Evolutionary conservation across 1,140 invertebrate species (phyloP).

Genomic region (Eciton burchellii): DNA sequence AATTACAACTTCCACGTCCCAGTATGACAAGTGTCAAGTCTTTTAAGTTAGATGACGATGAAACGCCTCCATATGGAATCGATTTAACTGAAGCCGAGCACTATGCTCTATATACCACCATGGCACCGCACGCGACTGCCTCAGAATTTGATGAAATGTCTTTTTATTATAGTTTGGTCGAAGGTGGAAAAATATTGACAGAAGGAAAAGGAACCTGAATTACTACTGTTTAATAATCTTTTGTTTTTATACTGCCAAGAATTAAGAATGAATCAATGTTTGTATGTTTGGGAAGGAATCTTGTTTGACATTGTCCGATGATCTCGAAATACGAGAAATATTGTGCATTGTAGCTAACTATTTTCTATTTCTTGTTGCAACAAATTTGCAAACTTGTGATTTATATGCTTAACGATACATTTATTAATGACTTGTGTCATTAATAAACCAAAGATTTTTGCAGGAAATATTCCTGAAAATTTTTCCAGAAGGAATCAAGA

Average conservation of each 20-base stretch:
- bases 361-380: constrained; percentile 23
- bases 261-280: constrained; percentile 48
- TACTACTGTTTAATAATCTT: background rate
- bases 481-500: background rate
- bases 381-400: constrained; percentile 13
- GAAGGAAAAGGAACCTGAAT: constrained; percentile 77
- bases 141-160: constrained; percentile 95
- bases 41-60: constrained; percentile 74
- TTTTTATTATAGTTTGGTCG: constrained; percentile 93
- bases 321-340: constrained; percentile 13
- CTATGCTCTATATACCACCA: constrained; percentile 93
- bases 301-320: constrained; percentile 18
- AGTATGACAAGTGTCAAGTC: constrained; percentile 73
- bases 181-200: constrained; percentile 89
- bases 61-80: constrained; percentile 80
- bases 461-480: background rate
- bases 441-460: constrained; percentile 22
- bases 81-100: constrained; percentile 94
- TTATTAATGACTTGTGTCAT: constrained; percentile 5
- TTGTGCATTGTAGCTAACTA: constrained; percentile 19
- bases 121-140: constrained; percentile 93
- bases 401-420: constrained; percentile 19
- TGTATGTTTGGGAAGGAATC: constrained; percentile 17
- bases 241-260: constrained; percentile 63
- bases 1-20: constrained; percentile 67